Base-by-base conservation (phyloP, 2,797 vertebrate species). In the Acanthornis magna region DNA sequence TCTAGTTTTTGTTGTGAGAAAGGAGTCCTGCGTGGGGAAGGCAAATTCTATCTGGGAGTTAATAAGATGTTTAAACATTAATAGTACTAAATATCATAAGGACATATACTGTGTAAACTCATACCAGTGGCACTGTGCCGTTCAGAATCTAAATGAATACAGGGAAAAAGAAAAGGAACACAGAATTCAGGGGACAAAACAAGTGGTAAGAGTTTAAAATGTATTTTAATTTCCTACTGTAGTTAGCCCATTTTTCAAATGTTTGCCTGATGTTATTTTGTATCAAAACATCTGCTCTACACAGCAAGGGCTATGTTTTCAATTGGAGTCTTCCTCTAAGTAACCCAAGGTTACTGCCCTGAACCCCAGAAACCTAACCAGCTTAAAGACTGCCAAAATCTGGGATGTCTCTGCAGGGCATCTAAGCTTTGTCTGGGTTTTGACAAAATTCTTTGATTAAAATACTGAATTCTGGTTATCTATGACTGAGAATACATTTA, bases 401-500 rank as follows among this genome's bases (percentile, higher is more conserved):
- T 25, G 2, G 21, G 14, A 47, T 61, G 38, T 60, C 71, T 90
- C 62, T 82, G 55, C 53, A 85, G 80, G 57, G 10, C 5, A 0
- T 73, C 93, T 67, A 79, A 76, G 38, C 57, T 89, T 91, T 68
- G 27, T 65, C 38, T 63, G 61, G 43, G 45, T 71, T 93, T 91
- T 79, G 53, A 60, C 63, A 36, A 63, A 65, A 61, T 77, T 36
- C 60, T 80, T 84, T 53, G 50, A 26, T 23, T 47, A 32, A 79
- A 53, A 61, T 43, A 61, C 48, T 16, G 15, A 76, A 42, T 75
- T 90, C 32, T 84, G 51, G 16, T 78, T 88, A 18, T 58, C 36
- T 68, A 0, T 32, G 42, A n/a, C 36, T 26, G 65, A 61, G 38
- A 61, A 71, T 63, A 42, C 8, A 11, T 72, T 58, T 25, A 13